A percentile compares a stretch with the other conserved stretches of the same genome.
These are phyloP conservation scores for Apocheima hispidaria DNA, from an alignment of 2,888 invertebrate species.

Conservation along the genomic window DNA sequence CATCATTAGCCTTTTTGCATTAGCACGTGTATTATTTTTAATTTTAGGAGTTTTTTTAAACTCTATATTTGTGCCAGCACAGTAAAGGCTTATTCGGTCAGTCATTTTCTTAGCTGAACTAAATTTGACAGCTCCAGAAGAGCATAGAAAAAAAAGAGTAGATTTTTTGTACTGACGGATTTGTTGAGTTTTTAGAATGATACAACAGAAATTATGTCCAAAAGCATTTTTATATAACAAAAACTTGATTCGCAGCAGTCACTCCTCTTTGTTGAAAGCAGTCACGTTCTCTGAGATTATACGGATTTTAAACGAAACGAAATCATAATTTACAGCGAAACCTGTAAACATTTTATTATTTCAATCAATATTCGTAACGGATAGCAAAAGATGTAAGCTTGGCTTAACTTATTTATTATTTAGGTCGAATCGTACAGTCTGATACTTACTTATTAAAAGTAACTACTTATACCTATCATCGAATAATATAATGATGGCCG, in stretches of 20 bases:
- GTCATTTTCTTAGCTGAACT: too few relatives aligned
- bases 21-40: too few relatives aligned
- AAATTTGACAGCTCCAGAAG: too few relatives aligned
- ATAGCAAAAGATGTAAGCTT: not conserved
- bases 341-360: slow-evolving; percentile 10
- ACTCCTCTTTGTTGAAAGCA: slow-evolving; percentile 23
- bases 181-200: too few relatives aligned
- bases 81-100: too few relatives aligned
- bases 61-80: too few relatives aligned
- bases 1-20: too few relatives aligned
- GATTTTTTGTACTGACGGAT: too few relatives aligned
- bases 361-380: slow-evolving; percentile 27
- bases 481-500: slow-evolving; percentile 2
- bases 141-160: too few relatives aligned
- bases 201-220: too few relatives aligned
- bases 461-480: not conserved
- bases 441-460: not conserved
- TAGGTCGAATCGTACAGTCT: not conserved
- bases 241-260: not conserved
- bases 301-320: slow-evolving; percentile 32
- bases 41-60: too few relatives aligned
- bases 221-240: too few relatives aligned
- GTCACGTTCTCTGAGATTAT: slow-evolving; percentile 33
- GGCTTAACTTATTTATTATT: slow-evolving; percentile 4
- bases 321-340: slow-evolving; percentile 23